Conservation (phyloP, 2,797 vertebrate species). For the Pteropus rufus region DNA sequence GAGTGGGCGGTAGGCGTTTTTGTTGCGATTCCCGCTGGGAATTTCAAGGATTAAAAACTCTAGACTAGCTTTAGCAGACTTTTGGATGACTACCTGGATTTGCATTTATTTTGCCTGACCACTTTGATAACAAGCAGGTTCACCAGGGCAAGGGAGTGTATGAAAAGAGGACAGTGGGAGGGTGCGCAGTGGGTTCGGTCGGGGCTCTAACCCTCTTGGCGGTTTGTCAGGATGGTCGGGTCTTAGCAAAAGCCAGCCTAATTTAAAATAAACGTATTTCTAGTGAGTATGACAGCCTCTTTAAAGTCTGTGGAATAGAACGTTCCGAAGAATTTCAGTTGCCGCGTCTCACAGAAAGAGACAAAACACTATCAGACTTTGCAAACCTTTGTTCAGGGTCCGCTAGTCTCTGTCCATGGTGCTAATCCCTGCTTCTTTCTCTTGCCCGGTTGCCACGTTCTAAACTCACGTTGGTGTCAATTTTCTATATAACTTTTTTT, state of each 20-base stretch:
- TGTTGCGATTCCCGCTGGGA: constrained; percentile 4
- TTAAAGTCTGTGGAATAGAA: not conserved
- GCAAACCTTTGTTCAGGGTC: not conserved
- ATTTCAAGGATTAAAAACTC: constrained; percentile 38
- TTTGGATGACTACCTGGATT: constrained; percentile 36
- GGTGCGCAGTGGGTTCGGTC: not conserved
- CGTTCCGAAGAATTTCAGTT: not conserved
- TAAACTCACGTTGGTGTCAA: not conserved
- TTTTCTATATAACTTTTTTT: not conserved
- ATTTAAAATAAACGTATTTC: constrained; percentile 40
- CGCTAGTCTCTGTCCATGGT: constrained; percentile 78
- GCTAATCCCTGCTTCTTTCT: constrained; percentile 53
- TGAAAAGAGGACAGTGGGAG: not conserved
- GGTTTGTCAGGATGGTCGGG: not conserved
- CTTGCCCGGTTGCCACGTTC: not conserved
- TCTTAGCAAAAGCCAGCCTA: constrained; percentile 20
- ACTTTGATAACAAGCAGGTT: not conserved
- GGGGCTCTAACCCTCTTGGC: not conserved
- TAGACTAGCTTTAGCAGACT: constrained; percentile 27
- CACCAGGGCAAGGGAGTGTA: not conserved
- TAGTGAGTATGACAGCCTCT: not conserved
- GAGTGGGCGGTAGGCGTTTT: not conserved
- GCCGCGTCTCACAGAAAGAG: not conserved
- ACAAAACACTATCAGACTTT: not conserved
- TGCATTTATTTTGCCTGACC: constrained; percentile 47